Conservation (phyloP, 2,888 invertebrate species). For the Pristionchus exspectatus region DNA sequence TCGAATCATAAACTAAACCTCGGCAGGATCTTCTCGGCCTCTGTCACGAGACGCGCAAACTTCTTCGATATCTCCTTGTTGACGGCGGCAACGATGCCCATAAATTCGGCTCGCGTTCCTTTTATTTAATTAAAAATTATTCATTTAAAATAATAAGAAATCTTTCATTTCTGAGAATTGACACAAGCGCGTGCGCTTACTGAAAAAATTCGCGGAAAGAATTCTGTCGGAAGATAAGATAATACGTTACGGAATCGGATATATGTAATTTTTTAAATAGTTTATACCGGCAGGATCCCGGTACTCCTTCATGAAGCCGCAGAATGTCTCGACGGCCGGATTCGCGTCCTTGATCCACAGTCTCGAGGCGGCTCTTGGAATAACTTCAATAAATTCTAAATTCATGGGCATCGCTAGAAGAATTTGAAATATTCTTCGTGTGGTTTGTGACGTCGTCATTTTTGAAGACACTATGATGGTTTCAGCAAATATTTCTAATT, state of each 20-base stretch:
- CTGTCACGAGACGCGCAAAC: constrained; percentile 88
- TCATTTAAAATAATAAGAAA: background rate
- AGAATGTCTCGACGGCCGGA: constrained; percentile 94
- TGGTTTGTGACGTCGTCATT: no score
- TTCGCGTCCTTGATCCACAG: constrained; percentile 95
- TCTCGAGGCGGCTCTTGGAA: constrained; percentile 86
- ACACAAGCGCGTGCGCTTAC: no score
- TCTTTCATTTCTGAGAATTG: no score
- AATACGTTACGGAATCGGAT: no score
- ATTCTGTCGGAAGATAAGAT: no score
- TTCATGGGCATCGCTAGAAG: no score
- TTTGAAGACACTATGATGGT: no score
- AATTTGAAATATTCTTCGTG: no score
- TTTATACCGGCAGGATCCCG: constrained; percentile 92
- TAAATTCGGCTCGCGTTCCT: constrained; percentile 63
- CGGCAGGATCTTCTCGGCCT: constrained; percentile 87
- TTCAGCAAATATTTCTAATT: no score
- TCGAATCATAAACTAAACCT: background rate
- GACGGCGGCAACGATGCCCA: constrained; percentile 91
- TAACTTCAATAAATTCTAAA: background rate
- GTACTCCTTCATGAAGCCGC: constrained; percentile 94
- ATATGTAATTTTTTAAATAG: no score
- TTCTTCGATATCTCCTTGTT: constrained; percentile 91
- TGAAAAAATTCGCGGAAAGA: no score
- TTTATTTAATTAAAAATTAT: background rate